These are phyloP conservation scores for Ailurus styani DNA, from an alignment of 2,113 vertebrate genomes.

Conservation along the genomic window DNA sequence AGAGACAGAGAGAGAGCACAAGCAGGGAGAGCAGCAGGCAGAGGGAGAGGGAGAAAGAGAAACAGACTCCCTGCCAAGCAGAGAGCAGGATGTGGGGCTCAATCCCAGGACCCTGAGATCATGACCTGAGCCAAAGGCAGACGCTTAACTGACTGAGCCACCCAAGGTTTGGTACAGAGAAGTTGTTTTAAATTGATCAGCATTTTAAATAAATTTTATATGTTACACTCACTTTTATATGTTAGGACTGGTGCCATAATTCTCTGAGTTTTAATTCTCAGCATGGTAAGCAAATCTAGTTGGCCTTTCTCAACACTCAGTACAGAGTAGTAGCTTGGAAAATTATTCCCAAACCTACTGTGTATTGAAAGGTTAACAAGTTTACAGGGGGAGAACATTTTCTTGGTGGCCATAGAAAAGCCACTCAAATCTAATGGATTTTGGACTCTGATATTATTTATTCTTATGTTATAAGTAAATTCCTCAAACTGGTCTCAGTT, in stretches of 20 bases:
- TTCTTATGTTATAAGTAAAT: background rate
- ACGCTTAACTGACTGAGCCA: background rate
- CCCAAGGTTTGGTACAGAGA: background rate
- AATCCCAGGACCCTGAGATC: background rate
- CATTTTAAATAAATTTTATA: background rate
- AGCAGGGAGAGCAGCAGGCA: background rate
- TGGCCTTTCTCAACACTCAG: background rate
- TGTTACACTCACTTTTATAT: background rate
- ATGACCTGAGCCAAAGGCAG: background rate
- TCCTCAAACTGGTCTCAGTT: background rate
- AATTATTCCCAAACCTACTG: background rate
- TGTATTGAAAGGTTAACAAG: background rate
- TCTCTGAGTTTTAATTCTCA: background rate
- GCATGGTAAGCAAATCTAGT: background rate
- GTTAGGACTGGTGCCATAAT: background rate
- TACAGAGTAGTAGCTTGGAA: background rate
- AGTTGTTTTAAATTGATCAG: background rate
- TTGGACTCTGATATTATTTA: background rate
- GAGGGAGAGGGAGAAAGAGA: background rate
- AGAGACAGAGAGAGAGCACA: background rate
- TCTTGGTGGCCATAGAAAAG: background rate
- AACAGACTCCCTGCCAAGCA: background rate
- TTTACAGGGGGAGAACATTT: background rate
- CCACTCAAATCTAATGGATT: background rate
- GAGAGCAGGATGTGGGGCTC: background rate